Evolutionary conservation across 1,140 invertebrate genomes (phyloP).

Genomic region (Nasonia longicornis): DNA sequence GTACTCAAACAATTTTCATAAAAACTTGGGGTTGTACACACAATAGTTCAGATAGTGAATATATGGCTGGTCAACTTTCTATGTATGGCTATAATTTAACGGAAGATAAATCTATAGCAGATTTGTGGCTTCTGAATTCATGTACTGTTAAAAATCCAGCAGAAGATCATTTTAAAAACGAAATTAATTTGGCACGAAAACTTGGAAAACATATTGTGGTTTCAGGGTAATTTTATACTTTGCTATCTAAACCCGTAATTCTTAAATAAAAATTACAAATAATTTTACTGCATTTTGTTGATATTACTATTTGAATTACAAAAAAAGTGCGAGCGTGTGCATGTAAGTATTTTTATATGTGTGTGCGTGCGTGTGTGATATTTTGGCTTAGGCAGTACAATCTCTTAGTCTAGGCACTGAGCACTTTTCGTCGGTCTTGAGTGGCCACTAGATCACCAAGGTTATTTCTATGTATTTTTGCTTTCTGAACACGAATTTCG

Average conservation of each 20-base stretch:
- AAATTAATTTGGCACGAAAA: constrained; percentile 83
- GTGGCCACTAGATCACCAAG: too few relatives aligned
- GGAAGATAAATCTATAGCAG: constrained; percentile 84
- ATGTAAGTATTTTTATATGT: too few relatives aligned
- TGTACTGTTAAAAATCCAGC: constrained; percentile 98
- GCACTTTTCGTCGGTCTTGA: too few relatives aligned
- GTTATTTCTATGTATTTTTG: too few relatives aligned
- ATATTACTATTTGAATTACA: too few relatives aligned
- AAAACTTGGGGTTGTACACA: constrained; percentile 99
- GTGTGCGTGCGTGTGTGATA: too few relatives aligned
- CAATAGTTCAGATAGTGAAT: constrained; percentile 96
- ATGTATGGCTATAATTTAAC: constrained; percentile 89
- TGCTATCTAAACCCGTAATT: not conserved
- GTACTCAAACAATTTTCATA: constrained; percentile 91
- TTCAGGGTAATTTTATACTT: constrained; percentile 77
- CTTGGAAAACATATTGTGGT: constrained; percentile 89
- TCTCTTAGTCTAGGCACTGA: too few relatives aligned
- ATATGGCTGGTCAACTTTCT: constrained; percentile 95
- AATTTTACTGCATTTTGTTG: too few relatives aligned
- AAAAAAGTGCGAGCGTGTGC: too few relatives aligned
- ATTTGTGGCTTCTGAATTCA: constrained; percentile 96
- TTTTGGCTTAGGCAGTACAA: too few relatives aligned
- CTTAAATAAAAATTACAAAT: too few relatives aligned
- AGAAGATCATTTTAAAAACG: constrained; percentile 96
- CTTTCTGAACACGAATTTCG: too few relatives aligned